A percentile compares a stretch with the other conserved stretches of the same genome.
Evolutionary conservation across 2,797 vertebrate species (phyloP).

Genomic region (Crotalus adamanteus): DNA sequence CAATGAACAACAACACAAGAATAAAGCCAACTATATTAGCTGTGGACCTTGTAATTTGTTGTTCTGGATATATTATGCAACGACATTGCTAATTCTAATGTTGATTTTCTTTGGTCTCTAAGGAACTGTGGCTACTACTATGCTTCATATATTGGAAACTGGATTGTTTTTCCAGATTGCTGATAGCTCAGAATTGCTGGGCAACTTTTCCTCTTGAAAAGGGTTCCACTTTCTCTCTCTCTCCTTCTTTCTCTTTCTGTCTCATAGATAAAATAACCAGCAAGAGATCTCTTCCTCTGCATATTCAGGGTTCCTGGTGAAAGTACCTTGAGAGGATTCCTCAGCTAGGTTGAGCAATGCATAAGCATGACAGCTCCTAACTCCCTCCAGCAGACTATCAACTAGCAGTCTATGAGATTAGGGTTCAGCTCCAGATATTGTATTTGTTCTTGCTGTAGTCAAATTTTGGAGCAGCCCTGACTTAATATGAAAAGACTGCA

Average conservation of each 20-base stretch:
- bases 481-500: not conserved
- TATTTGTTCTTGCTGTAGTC: not conserved
- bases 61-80: not conserved
- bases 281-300: not conserved
- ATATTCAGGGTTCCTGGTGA: not conserved
- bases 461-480: not conserved
- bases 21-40: not conserved
- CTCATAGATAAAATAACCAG: not conserved
- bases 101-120: not conserved
- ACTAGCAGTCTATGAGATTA: not conserved
- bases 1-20: not conserved
- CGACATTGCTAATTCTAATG: not conserved
- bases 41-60: not conserved
- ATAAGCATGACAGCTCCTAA: not conserved
- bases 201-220: not conserved
- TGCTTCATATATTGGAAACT: not conserved
- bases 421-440: not conserved
- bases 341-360: not conserved
- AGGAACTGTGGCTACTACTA: not conserved
- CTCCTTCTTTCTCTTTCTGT: not conserved
- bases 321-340: not conserved
- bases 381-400: not conserved
- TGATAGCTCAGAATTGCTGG: not conserved
- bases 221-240: not conserved
- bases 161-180: not conserved